Evolutionary conservation across 2,113 vertebrate species (phyloP), one percentile per base, ranked within the genome.

Genomic region (Pelusios castaneus): DNA sequence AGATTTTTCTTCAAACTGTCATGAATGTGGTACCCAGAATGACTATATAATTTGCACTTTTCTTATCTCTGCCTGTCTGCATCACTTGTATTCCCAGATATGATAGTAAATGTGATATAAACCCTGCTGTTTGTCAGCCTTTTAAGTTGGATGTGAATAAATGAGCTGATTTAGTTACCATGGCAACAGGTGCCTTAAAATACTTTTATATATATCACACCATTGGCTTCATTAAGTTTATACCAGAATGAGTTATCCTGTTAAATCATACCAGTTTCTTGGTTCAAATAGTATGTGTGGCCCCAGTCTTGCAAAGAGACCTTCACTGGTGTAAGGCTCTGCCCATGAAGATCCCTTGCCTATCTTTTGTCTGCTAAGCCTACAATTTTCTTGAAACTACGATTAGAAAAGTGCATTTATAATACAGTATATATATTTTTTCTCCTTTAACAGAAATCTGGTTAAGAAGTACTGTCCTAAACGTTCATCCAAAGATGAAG

Each of bases 391-490:
- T 75, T 34, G 8, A 55, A 25, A 82, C 22, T 52, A 27, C n/a
- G 27, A 38, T 10, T 77, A 45, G 55, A 58, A 45, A 10, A 12
- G 49, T 17, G 31, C 27, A 81, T 75, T 70, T 70, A 38, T 91
- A 77, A 96, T 89, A 60, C 22, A 67, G 1, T 1, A 2, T 47
- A 8, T 84, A 2, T 70, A 93, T 56, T 94, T 90, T 54, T 96
- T 92, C 83, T 97, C 84, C 85, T 90, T 82, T 84, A 95, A 85
- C 96, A 99, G 99, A 98, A 99, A 98, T 98, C 96, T 99, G 98
- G 99, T 99, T 85, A 99, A 99, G 98, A 99, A 99, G 96, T 99
- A 99, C 87, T 99, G 99, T 97, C 99, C 99, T 17, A 99, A 99
- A 93, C 99, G 99, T 89, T 98, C 98, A 75, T 95, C 99, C 84